Percentiles rank a stretch among this genome's conserved stretches.
These are phyloP conservation scores for Sturnira hondurensis DNA, from an alignment of 2,113 vertebrate genomes.

Conservation along the genomic window DNA sequence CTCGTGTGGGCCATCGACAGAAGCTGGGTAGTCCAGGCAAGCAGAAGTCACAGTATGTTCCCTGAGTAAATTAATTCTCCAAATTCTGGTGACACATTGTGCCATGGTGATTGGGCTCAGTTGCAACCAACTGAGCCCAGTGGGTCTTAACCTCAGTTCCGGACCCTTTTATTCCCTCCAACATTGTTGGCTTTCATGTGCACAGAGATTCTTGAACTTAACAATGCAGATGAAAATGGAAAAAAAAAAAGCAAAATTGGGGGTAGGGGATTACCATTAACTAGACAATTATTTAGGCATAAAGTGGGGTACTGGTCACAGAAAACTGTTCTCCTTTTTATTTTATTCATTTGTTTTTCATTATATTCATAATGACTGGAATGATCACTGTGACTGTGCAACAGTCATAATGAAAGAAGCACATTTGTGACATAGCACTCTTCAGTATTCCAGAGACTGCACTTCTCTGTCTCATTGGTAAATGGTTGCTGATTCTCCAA, in stretches of 20 bases:
- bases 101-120: neutral
- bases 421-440: neutral
- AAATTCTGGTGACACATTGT: neutral
- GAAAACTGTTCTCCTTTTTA: constrained; percentile 26
- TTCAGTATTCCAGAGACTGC: neutral
- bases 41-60: neutral
- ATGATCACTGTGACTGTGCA: neutral
- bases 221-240: neutral
- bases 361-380: constrained; percentile 7
- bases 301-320: neutral
- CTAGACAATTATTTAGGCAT: neutral
- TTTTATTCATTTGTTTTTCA: neutral
- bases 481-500: neutral
- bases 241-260: neutral
- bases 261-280: neutral
- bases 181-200: neutral
- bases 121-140: neutral
- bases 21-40: neutral
- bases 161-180: neutral
- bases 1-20: neutral
- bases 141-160: neutral
- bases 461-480: neutral
- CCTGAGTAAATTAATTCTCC: neutral
- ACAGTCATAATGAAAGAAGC: constrained; percentile 45
- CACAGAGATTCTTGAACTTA: neutral